These are phyloP conservation scores for Pavo muticus DNA, from an alignment of 2,113 vertebrate species.

Conservation along the genomic window DNA sequence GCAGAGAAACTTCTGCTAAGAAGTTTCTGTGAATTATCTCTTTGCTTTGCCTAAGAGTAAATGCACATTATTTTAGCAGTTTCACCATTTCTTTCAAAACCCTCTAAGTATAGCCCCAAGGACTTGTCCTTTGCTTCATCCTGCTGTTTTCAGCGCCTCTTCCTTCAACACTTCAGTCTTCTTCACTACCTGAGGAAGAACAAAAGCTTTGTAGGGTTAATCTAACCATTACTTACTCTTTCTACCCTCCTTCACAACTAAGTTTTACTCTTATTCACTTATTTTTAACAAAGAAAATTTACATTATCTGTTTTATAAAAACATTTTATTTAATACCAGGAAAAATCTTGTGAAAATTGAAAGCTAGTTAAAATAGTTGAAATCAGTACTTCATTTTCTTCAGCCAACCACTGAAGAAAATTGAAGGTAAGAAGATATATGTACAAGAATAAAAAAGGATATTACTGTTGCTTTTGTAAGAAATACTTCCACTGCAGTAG, in stretches of 20 bases:
- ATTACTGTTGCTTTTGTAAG: background rate
- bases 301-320: background rate
- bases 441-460: background rate
- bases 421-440: background rate
- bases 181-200: background rate
- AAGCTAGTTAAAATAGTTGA: background rate
- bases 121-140: background rate
- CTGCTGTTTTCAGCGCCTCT: background rate
- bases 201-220: background rate
- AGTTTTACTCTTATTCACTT: background rate
- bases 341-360: background rate
- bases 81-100: background rate
- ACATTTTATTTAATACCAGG: background rate
- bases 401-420: background rate
- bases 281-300: background rate
- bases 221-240: background rate
- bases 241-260: background rate
- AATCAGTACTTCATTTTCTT: background rate
- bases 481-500: background rate
- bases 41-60: background rate
- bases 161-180: background rate
- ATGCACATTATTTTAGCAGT: background rate
- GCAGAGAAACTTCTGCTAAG: background rate
- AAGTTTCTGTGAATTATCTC: background rate
- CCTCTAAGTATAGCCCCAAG: background rate